Evolutionary conservation across 2,797 vertebrate genomes (phyloP).

Genomic region (Rhinatrema bivittatum): DNA sequence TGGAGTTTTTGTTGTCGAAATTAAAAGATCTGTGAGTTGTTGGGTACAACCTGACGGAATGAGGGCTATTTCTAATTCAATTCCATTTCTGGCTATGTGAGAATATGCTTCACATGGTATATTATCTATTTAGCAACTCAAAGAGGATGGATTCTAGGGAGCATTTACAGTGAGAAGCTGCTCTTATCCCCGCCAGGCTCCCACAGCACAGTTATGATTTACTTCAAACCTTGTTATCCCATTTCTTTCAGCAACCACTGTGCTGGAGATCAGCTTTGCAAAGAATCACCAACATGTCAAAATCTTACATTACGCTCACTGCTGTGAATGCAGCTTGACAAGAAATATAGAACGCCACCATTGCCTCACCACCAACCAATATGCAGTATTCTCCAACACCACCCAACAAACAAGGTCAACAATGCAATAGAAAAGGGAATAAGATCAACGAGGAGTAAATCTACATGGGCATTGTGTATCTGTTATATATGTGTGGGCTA

Average conservation of each 20-base stretch:
- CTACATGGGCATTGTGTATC: no score
- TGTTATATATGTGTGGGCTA: no score
- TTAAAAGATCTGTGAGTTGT: neutral
- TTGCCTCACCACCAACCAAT: conserved; percentile 10
- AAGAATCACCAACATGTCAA: conserved; percentile 7
- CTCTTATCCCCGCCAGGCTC: no score
- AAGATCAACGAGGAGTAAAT: conserved; percentile 17
- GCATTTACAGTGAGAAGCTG: conserved; percentile 7
- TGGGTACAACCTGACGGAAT: neutral
- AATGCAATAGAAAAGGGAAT: conserved; percentile 12
- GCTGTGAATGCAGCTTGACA: conserved; percentile 4
- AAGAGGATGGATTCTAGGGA: conserved; percentile 6
- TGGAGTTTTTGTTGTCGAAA: conserved; percentile 1
- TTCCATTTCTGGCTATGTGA: neutral
- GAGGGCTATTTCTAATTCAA: conserved; percentile 16
- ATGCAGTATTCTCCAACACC: conserved; percentile 13
- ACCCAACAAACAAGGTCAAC: conserved; percentile 33
- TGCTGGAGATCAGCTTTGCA: neutral
- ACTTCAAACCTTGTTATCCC: conserved; percentile 4
- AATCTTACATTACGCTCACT: conserved; percentile 12
- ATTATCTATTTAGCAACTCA: neutral
- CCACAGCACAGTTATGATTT: conserved; percentile 2
- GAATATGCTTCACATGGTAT: neutral
- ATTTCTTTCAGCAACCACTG: neutral
- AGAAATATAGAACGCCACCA: conserved; percentile 11